Conservation (phyloP, 2,113 vertebrate species). For the Pteropus alecto region DNA sequence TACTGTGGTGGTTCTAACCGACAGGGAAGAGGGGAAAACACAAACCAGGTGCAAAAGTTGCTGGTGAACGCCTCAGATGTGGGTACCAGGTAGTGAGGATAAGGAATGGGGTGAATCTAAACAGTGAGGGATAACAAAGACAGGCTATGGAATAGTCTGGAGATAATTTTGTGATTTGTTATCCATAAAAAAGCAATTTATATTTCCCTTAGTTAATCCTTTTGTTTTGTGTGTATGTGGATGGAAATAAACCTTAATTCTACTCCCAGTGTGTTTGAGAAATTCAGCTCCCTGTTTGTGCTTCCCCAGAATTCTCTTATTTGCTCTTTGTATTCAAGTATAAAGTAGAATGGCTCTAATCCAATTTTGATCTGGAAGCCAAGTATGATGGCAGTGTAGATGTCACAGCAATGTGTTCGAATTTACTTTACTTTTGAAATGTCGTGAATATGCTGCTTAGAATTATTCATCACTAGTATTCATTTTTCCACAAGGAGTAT, state of each 20-base stretch:
- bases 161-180: neutral
- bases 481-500: slow-evolving; percentile 40
- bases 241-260: neutral
- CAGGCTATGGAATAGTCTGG: neutral
- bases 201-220: neutral
- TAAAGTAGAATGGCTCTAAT: slow-evolving; percentile 46
- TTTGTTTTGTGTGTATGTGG: neutral
- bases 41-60: neutral
- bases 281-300: slow-evolving; percentile 4
- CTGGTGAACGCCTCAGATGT: neutral
- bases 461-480: slow-evolving; percentile 51
- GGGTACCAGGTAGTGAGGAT: neutral
- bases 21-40: neutral
- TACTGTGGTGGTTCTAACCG: neutral
- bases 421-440: slow-evolving; percentile 67
- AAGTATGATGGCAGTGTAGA: slow-evolving; percentile 36
- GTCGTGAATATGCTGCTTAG: slow-evolving; percentile 40
- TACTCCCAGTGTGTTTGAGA: neutral
- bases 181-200: neutral
- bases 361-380: slow-evolving; percentile 57
- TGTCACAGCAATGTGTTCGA: slow-evolving; percentile 64
- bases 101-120: neutral
- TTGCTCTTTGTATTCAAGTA: slow-evolving; percentile 62
- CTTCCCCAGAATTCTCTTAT: slow-evolving; percentile 41
- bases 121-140: neutral